Evolutionary conservation across 2,888 invertebrate genomes (phyloP), one percentile per base, ranked within the genome.

Genomic region (Trichacis sp.): DNA sequence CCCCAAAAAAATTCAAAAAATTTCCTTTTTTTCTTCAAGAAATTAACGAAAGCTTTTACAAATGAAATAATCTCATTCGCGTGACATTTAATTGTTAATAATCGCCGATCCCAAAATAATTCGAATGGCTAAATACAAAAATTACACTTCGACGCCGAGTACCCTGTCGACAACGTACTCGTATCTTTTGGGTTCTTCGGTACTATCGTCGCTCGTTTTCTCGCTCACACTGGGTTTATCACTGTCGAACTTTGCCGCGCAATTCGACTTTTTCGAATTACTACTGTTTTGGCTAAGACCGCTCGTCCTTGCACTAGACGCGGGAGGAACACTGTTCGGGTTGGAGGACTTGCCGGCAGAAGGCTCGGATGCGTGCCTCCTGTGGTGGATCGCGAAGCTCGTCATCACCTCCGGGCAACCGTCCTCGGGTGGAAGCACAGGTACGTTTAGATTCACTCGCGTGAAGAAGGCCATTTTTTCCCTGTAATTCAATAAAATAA

Each of bases 381-480:
- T 67, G 46, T 49, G 73, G 15, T 24, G 73, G 38, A 18, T 64
- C 43, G 12, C 2, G 12, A 17, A 19, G 8, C 8, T 24, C 4
- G 4, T 24, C 24, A 8, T 17, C 55, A 8, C 62, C 14, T 76
- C 76, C 6, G 73, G 64, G 1, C 71, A 42, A 14, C 71, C 85
- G 66, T 90, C 90, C 48, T 93, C 92, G 14, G 88, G 87, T 1
- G 93, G 92, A 69, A 93, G 84, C 67, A 92, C 88, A 57, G 94
- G 94, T 77, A 94, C 91, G 63, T 89, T 91, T 29, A 91, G 85
- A 75, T 92, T 93, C 69, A 91, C 89, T 75, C 93, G 90, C 0
- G 96, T 96, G 85, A 97, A 97, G 87, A 97, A 97, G 40, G 96
- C 95, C 92, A 97, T 96, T 86, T 97, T 97, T 86, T 97, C 96